Conservation (phyloP, 2,797 vertebrate genomes). For the Botia kubotai region DNA sequence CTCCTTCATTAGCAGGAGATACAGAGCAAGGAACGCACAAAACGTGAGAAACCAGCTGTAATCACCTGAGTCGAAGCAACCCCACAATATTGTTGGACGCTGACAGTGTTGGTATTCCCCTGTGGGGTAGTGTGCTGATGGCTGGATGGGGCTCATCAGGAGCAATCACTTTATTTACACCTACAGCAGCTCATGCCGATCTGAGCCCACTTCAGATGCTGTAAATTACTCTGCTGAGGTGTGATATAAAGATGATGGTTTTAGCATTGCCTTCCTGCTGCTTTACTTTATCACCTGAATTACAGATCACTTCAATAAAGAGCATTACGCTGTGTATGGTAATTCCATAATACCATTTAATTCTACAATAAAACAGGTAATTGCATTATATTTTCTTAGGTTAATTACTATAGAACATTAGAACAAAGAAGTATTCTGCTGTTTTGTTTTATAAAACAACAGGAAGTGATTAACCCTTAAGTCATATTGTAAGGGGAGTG, state of each 20-base stretch:
- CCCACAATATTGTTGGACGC: constrained; percentile 43
- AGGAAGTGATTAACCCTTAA: neutral
- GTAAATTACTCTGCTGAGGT: neutral
- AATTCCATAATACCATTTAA: neutral
- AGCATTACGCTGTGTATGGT: neutral
- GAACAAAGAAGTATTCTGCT: neutral
- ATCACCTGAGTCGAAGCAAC: constrained; percentile 67
- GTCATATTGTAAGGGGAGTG: neutral
- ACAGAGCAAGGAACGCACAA: constrained; percentile 26
- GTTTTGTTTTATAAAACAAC: too few species aligned
- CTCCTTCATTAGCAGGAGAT: constrained; percentile 70
- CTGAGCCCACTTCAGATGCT: neutral
- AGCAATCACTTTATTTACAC: constrained; percentile 48
- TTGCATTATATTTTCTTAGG: neutral
- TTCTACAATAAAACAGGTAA: neutral
- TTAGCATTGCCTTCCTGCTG: neutral
- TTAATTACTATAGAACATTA: neutral
- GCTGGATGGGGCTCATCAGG: constrained; percentile 57
- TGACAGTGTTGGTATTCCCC: constrained; percentile 20
- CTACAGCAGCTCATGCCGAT: constrained; percentile 1
- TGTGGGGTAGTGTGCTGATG: constrained; percentile 32
- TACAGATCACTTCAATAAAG: neutral
- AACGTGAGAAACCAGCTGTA: constrained; percentile 68
- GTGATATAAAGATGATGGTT: constrained; percentile 26
- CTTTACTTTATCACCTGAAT: neutral